Percentiles rank a stretch among this genome's conserved stretches.
These are phyloP conservation scores for Lepidurus packardi DNA, from an alignment of 1,140 invertebrate species.

Conservation along the genomic window DNA sequence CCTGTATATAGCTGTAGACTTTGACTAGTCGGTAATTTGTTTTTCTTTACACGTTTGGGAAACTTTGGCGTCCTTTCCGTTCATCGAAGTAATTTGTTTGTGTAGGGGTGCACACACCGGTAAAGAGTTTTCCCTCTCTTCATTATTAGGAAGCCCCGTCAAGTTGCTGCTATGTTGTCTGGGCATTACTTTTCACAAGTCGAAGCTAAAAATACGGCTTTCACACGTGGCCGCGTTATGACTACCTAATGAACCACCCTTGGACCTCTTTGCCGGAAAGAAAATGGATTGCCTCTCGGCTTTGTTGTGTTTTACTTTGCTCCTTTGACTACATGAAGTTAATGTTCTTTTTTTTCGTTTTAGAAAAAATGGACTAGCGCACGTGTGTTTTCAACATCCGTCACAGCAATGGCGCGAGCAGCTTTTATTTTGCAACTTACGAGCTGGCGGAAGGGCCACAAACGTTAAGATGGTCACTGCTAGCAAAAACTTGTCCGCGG, in stretches of 20 bases:
- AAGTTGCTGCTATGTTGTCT: background rate
- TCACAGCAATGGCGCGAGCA: background rate
- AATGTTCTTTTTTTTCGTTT: background rate
- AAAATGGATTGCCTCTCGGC: background rate
- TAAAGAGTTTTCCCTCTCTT: conserved; percentile 1
- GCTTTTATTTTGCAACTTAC: background rate
- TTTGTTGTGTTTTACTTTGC: background rate
- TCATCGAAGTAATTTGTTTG: conserved; percentile 15
- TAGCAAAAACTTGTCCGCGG: background rate
- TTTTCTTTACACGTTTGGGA: background rate
- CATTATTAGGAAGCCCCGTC: background rate
- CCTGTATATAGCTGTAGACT: background rate
- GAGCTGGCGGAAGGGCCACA: background rate
- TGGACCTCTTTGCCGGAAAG: background rate
- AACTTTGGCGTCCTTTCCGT: background rate
- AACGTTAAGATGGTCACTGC: background rate
- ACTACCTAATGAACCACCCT: background rate
- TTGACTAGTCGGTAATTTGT: background rate
- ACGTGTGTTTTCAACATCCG: background rate
- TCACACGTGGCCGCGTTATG: conserved; percentile 17
- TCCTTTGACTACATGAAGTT: background rate
- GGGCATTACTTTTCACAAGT: background rate
- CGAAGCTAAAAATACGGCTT: conserved; percentile 15
- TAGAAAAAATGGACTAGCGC: background rate
- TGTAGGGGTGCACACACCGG: background rate